These are phyloP conservation scores for Amphipyra berbera DNA, from an alignment of 2,888 invertebrate genomes.

Conservation along the genomic window DNA sequence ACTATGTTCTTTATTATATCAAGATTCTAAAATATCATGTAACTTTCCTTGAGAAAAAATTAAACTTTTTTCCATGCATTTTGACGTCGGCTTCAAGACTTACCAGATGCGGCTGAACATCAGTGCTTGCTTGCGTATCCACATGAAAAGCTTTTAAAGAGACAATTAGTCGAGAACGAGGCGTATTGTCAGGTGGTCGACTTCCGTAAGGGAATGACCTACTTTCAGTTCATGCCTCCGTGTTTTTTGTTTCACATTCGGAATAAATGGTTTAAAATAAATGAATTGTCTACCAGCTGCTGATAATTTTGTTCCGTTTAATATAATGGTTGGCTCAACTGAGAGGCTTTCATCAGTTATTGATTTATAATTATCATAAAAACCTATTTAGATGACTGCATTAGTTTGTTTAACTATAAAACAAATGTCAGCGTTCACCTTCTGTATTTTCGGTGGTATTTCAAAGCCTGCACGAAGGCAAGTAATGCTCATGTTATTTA, in stretches of 20 bases:
- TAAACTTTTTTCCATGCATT: too few species aligned
- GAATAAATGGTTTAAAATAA: conserved; percentile 18
- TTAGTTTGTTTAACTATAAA: too few species aligned
- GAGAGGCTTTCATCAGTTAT: conserved; percentile 9
- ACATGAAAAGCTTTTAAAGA: conserved; percentile 42
- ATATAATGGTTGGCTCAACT: conserved; percentile 3
- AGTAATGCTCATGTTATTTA: too few species aligned
- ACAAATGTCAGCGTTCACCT: too few species aligned
- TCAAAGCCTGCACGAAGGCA: too few species aligned
- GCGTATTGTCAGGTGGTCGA: conserved; percentile 41
- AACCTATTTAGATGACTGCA: background rate
- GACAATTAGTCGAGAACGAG: conserved; percentile 39
- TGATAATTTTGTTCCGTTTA: background rate
- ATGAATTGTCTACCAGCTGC: background rate
- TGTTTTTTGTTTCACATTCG: conserved; percentile 19
- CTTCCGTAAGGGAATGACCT: conserved; percentile 54
- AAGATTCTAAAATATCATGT: too few species aligned
- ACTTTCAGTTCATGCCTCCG: conserved; percentile 47
- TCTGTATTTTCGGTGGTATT: too few species aligned
- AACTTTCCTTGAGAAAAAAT: too few species aligned
- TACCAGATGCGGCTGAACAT: conserved; percentile 17
- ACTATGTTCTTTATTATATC: too few species aligned
- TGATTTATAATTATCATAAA: background rate
- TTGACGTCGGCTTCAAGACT: background rate
- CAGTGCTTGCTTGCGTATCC: conserved; percentile 27